Evolutionary conservation across 35 echinoderm and acorn worm species (phyloP).

Genomic region (Amphiura filiformis): DNA sequence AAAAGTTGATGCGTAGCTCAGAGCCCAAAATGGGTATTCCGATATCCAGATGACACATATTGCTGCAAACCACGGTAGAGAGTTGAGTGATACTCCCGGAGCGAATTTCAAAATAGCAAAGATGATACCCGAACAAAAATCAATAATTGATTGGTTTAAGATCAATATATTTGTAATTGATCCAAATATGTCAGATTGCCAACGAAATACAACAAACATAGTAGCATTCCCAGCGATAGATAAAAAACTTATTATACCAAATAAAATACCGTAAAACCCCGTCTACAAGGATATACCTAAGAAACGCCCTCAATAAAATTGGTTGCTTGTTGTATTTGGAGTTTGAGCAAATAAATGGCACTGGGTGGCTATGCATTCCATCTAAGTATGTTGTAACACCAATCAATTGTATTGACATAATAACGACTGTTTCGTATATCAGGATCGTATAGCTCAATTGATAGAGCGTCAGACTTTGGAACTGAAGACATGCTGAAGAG

Average conservation of each 20-base stretch:
- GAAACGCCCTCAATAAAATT: too few species aligned
- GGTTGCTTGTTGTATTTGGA: too few species aligned
- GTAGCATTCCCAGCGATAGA: constrained; percentile 63
- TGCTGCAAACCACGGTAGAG: neutral
- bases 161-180: constrained; percentile 83
- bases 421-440: too few species aligned
- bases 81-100: neutral
- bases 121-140: constrained; percentile 57
- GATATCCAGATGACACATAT: constrained; percentile 74
- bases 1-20: constrained; percentile 71
- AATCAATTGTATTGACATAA: too few species aligned
- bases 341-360: too few species aligned
- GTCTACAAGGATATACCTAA: too few species aligned
- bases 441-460: too few species aligned
- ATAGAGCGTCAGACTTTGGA: too few species aligned
- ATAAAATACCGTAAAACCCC: too few species aligned
- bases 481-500: too few species aligned
- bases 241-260: constrained; percentile 66
- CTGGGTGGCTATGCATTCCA: too few species aligned
- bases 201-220: constrained; percentile 66
- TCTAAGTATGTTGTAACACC: too few species aligned
- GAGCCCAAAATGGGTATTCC: constrained; percentile 73
- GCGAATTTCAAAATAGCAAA: constrained; percentile 62
- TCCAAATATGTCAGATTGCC: constrained; percentile 51
- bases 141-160: constrained; percentile 84